These are phyloP conservation scores for Lithobius niger DNA, from an alignment of 1,140 invertebrate genomes.

Conservation along the genomic window DNA sequence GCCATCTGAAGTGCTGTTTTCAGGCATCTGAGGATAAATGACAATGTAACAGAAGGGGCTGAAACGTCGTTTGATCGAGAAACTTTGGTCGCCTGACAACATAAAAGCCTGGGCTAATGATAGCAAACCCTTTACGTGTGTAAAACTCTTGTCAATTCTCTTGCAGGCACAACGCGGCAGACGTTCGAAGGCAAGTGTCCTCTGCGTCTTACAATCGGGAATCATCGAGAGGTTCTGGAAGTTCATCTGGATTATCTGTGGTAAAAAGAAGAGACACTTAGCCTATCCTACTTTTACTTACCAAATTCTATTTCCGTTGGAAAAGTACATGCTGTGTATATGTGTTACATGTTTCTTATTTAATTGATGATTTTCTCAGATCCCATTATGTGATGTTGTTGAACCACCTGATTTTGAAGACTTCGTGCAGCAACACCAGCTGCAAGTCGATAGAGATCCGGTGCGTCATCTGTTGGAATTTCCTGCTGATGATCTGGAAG, in stretches of 20 bases:
- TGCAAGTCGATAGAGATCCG: constrained; percentile 63
- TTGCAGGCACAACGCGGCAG: constrained; percentile 61
- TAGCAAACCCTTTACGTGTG: too few relatives aligned
- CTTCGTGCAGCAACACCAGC: constrained; percentile 59
- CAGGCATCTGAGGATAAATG: too few relatives aligned
- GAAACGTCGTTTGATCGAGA: too few relatives aligned
- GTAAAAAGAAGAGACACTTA: too few relatives aligned
- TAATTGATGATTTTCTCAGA: constrained; percentile 32
- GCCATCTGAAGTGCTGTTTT: too few relatives aligned
- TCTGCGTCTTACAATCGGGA: constrained; percentile 17
- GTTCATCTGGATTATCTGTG: constrained; percentile 3
- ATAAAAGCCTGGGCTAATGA: too few relatives aligned
- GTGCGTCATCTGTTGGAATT: constrained; percentile 62
- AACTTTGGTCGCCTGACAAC: too few relatives aligned
- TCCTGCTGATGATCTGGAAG: constrained; percentile 66
- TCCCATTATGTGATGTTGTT: constrained; percentile 61
- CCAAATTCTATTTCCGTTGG: neutral
- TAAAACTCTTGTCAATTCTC: too few relatives aligned
- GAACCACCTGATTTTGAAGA: constrained; percentile 91
- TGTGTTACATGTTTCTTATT: too few relatives aligned
- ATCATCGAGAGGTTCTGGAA: constrained; percentile 2
- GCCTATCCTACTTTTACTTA: neutral
- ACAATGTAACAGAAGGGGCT: too few relatives aligned
- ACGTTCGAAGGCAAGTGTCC: constrained; percentile 57
- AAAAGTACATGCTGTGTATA: too few relatives aligned